phyloP scores from a whole-genome alignment of 2,888 invertebrate genomes.

The Pristionchus maxplancki region DNA sequence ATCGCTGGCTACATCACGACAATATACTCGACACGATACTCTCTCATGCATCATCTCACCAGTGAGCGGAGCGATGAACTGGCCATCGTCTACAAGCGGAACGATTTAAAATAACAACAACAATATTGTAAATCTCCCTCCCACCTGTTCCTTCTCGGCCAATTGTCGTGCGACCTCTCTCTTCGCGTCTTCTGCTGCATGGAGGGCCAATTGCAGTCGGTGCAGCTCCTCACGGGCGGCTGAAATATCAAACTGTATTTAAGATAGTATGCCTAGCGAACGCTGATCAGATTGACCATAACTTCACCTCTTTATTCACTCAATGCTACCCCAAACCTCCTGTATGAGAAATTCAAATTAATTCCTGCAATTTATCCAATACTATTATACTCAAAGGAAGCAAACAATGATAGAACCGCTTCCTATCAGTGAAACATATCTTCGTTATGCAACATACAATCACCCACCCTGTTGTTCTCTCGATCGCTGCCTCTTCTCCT shows the following conservation, averaged over 20 bases:
- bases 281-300: no score
- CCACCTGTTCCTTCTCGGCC: conserved; percentile 31
- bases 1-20: neutral
- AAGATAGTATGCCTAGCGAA: neutral
- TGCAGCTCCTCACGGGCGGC: conserved; percentile 24
- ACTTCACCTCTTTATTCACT: no score
- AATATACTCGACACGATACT: neutral
- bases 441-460: neutral
- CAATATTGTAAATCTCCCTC: neutral
- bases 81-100: conserved; percentile 13
- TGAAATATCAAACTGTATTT: neutral
- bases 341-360: no score
- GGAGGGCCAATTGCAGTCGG: conserved; percentile 23
- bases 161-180: neutral
- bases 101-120: neutral
- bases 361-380: no score
- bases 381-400: no score
- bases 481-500: conserved; percentile 6
- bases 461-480: conserved; percentile 34
- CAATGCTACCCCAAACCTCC: neutral
- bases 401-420: no score
- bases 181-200: conserved; percentile 46
- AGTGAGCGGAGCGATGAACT: neutral
- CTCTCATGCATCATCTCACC: conserved; percentile 38
- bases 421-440: no score